Conservation (phyloP, 2,113 vertebrate species). For the Mugil cephalus region DNA sequence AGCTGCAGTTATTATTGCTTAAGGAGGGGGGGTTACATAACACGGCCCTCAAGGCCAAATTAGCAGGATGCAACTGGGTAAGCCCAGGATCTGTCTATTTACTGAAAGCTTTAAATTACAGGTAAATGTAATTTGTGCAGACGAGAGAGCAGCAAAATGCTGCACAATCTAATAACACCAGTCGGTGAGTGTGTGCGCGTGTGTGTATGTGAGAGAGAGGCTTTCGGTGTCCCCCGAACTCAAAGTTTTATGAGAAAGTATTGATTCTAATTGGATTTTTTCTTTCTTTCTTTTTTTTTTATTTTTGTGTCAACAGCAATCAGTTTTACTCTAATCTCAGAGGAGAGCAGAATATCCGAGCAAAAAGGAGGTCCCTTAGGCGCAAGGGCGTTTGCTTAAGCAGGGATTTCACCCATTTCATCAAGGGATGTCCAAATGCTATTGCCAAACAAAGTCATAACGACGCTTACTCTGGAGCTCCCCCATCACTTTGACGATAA, state of each 20-base stretch:
- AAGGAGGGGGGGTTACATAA: constrained; percentile 35
- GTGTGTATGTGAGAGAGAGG: too few relatives aligned
- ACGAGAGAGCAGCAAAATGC: background rate
- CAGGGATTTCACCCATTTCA: constrained; percentile 21
- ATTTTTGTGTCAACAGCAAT: constrained; percentile 29
- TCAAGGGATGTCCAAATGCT: constrained; percentile 9
- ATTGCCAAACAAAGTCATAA: too few relatives aligned
- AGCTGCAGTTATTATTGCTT: constrained; percentile 14
- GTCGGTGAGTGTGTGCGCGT: background rate
- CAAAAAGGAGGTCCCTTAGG: background rate
- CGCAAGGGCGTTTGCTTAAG: background rate
- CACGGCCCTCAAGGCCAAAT: constrained; percentile 29
- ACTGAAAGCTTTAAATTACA: background rate
- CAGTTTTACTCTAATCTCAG: constrained; percentile 11
- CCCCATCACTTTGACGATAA: too few relatives aligned
- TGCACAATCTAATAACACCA: background rate
- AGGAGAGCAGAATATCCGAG: background rate
- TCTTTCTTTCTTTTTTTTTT: constrained; percentile 1
- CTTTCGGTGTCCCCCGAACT: background rate
- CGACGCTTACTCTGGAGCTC: too few relatives aligned
- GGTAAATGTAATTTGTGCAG: background rate
- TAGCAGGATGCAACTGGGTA: background rate
- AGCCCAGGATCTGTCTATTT: constrained; percentile 1
- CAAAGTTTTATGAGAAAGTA: background rate
- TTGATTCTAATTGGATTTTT: constrained; percentile 3